These are phyloP conservation scores for Aphidius colemani DNA, from an alignment of 2,888 invertebrate species.

Conservation along the genomic window DNA sequence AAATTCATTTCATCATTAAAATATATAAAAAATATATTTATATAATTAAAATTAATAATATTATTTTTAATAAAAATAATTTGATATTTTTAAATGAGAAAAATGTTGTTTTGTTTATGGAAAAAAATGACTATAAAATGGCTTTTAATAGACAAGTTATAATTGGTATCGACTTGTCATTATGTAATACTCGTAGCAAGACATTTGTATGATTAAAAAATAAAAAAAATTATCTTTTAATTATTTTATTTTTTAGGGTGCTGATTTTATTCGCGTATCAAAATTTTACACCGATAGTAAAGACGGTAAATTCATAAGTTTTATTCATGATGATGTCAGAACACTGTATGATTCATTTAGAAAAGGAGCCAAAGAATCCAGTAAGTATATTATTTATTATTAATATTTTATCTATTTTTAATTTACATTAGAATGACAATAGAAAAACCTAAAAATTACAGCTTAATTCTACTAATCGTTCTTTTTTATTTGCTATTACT, in stretches of 20 bases:
- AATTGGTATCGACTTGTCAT: slow-evolving; percentile 6
- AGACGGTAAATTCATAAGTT: slow-evolving; percentile 83
- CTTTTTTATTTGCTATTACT: neutral
- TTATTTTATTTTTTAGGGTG: slow-evolving; percentile 67
- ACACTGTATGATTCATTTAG: slow-evolving; percentile 91
- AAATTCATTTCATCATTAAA: slow-evolving; percentile 3
- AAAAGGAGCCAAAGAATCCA: slow-evolving; percentile 89
- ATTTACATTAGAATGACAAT: too few relatives aligned
- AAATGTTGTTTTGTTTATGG: too few relatives aligned
- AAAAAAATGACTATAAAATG: too few relatives aligned
- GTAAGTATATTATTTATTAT: slow-evolving; percentile 63
- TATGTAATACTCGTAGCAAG: slow-evolving; percentile 1
- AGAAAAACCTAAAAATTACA: too few relatives aligned
- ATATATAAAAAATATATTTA: slow-evolving; percentile 3
- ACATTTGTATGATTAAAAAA: neutral
- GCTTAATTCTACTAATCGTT: too few relatives aligned
- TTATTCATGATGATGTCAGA: slow-evolving; percentile 82
- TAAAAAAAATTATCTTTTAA: neutral
- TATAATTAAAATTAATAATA: too few relatives aligned
- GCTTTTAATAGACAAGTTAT: neutral
- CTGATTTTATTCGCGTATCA: slow-evolving; percentile 85
- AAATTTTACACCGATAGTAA: slow-evolving; percentile 89
- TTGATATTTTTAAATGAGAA: too few relatives aligned
- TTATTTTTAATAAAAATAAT: too few relatives aligned
- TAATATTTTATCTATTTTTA: too few relatives aligned